Percentiles rank a stretch among this genome's conserved stretches.
These are phyloP conservation scores for Pediacus dermestoides DNA, from an alignment of 2,888 invertebrate species.

Conservation along the genomic window DNA sequence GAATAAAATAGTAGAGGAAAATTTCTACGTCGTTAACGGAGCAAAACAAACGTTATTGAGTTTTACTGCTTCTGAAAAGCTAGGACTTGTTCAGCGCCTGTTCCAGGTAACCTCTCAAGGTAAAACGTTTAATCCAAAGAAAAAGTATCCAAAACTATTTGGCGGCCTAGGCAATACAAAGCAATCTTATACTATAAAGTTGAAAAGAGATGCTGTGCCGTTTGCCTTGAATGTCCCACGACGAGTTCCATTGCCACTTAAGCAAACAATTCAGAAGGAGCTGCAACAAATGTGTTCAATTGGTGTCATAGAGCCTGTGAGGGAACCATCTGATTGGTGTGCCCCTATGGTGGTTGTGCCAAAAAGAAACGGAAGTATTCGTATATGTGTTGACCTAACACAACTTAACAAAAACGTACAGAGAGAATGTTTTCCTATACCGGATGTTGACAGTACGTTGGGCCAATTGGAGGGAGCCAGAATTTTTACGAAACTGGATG, in stretches of 20 bases:
- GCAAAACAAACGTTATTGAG: no score
- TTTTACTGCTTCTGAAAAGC: no score
- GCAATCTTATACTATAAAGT: no score
- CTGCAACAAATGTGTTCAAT: constrained; percentile 9
- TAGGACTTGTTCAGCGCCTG: no score
- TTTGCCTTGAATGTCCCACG: constrained; percentile 6
- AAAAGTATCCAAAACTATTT: no score
- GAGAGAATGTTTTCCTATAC: constrained; percentile 5
- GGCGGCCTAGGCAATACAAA: no score
- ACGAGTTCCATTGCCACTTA: constrained; percentile 8
- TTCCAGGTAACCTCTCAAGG: no score
- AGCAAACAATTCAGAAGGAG: constrained; percentile 2
- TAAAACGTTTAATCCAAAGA: no score
- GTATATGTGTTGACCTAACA: constrained; percentile 9
- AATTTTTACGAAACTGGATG: constrained; percentile 19
- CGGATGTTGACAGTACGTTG: not conserved
- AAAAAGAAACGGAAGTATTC: constrained; percentile 7
- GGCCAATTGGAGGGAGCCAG: not conserved
- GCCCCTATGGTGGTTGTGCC: constrained; percentile 8
- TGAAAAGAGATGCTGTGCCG: constrained; percentile 4
- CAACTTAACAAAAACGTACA: constrained; percentile 9
- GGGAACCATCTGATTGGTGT: constrained; percentile 12
- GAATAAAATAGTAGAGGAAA: no score
- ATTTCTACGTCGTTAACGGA: no score
- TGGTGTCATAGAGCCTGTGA: constrained; percentile 8